phyloP scores from a whole-genome alignment of 2,888 invertebrate species.

The Leucophenga maculata region DNA sequence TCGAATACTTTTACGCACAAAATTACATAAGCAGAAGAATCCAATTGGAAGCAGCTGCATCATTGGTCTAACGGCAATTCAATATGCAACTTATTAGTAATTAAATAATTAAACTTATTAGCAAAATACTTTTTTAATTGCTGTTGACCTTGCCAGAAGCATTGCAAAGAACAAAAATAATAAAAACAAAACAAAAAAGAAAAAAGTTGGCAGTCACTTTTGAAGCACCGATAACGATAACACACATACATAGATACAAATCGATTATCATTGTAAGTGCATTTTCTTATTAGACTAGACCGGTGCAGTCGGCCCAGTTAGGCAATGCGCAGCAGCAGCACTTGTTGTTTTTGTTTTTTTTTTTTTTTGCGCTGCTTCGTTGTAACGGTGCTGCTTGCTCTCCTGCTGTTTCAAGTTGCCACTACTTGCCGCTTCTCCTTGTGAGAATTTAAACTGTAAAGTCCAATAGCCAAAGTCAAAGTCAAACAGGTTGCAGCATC shows the following conservation, averaged over 20 bases:
- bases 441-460: constrained; percentile 20
- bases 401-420: constrained; percentile 19
- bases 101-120: no score
- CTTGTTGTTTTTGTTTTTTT: not conserved
- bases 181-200: not conserved
- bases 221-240: no score
- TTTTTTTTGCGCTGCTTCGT: not conserved
- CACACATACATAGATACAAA: no score
- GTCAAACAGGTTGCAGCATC: constrained; percentile 12
- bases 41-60: no score
- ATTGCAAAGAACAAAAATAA: not conserved
- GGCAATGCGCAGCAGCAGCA: not conserved
- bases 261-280: no score
- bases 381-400: constrained; percentile 27
- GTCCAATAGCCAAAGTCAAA: not conserved
- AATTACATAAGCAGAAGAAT: no score
- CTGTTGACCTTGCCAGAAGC: no score
- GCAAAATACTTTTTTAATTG: no score
- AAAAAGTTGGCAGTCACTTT: no score
- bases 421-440: constrained; percentile 16
- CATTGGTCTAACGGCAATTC: no score
- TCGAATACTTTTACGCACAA: no score
- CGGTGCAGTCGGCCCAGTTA: not conserved
- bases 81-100: no score
- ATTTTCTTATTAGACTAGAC: not conserved